Evolutionary conservation across 2,797 vertebrate genomes (phyloP).

Genomic region (Craterocephalus amniculus): DNA sequence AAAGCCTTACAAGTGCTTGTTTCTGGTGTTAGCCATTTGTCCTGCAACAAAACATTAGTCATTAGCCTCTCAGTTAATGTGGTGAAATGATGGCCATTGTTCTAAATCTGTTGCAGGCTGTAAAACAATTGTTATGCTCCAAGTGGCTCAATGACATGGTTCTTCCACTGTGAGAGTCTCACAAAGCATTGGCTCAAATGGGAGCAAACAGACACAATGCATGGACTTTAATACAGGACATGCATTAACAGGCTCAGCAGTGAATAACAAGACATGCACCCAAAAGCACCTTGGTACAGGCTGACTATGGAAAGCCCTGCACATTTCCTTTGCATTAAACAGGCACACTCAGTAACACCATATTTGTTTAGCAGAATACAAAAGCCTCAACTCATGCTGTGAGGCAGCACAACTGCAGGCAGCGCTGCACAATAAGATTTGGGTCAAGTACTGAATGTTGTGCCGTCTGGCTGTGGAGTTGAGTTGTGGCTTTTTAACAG

Average conservation of each 20-base stretch:
- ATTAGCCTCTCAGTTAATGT: slow-evolving; percentile 35
- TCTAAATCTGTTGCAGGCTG: slow-evolving; percentile 43
- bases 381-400: slow-evolving; percentile 23
- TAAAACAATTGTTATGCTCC: slow-evolving; percentile 41
- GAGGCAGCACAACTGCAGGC: slow-evolving; percentile 30
- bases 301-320: slow-evolving; percentile 17
- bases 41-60: slow-evolving; percentile 32
- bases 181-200: slow-evolving; percentile 26
- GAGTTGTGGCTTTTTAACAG: slow-evolving; percentile 71
- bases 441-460: slow-evolving; percentile 65
- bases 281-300: slow-evolving; percentile 18
- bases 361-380: slow-evolving; percentile 30
- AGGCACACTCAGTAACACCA: slow-evolving; percentile 7
- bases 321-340: slow-evolving; percentile 8
- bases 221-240: slow-evolving; percentile 21
- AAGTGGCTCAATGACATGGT: slow-evolving; percentile 22
- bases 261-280: slow-evolving; percentile 24
- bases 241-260: slow-evolving; percentile 24
- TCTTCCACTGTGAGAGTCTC: slow-evolving; percentile 41
- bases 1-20: slow-evolving; percentile 14
- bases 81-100: slow-evolving; percentile 28
- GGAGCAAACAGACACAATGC: slow-evolving; percentile 21
- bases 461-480: slow-evolving; percentile 39
- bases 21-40: slow-evolving; percentile 20
- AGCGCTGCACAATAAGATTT: slow-evolving; percentile 53